A percentile compares a stretch with the other conserved stretches of the same genome.
phyloP scores from a whole-genome alignment of 2,113 vertebrate genomes.

The Cygnus buccinator region DNA sequence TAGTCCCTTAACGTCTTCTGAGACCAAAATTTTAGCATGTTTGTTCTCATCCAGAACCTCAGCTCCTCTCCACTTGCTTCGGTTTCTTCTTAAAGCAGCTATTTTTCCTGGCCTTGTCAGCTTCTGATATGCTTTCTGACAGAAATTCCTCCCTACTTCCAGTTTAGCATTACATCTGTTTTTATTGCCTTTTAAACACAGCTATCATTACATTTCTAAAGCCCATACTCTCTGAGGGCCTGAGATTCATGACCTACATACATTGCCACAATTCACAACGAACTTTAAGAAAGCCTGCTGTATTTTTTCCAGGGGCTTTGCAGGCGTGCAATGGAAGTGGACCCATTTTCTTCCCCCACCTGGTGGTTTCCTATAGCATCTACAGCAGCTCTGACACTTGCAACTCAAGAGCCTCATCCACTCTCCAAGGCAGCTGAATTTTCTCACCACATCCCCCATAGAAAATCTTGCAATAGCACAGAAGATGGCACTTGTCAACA shows the following conservation, averaged over 20 bases:
- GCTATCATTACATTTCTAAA: neutral
- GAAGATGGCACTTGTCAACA: conserved; percentile 41
- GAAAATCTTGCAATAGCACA: neutral
- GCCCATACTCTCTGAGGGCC: neutral
- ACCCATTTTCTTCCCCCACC: neutral
- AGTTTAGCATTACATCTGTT: neutral
- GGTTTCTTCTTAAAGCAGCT: neutral
- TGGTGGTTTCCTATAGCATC: neutral
- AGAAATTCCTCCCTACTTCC: neutral
- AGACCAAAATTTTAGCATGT: neutral
- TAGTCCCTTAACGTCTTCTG: neutral
- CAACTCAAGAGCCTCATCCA: neutral
- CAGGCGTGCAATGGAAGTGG: neutral
- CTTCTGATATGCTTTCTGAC: neutral
- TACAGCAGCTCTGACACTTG: neutral
- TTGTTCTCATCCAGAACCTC: neutral
- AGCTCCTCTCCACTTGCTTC: neutral
- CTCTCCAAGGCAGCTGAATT: rapidly evolving
- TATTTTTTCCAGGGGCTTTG: neutral
- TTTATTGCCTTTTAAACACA: neutral
- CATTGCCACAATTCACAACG: neutral
- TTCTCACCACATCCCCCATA: neutral
- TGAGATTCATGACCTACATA: neutral
- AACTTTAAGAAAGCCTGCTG: rapidly evolving
- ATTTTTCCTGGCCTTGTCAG: neutral